phyloP scores from a whole-genome alignment of 2,888 invertebrate species.

The Camptogramma bilineatum region DNA sequence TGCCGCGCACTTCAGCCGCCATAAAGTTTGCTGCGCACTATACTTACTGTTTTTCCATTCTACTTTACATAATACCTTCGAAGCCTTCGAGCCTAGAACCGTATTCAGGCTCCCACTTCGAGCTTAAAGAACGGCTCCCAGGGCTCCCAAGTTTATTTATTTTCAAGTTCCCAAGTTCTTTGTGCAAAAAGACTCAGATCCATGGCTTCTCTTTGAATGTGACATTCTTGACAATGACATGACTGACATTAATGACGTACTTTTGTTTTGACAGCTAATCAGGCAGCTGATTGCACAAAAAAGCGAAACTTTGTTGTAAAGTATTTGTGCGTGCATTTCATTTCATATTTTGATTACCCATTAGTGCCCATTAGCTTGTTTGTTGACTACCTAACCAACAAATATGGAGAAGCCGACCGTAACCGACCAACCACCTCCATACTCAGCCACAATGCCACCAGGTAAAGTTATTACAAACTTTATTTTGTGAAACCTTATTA shows the following conservation, averaged over 20 bases:
- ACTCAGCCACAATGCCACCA: constrained; percentile 73
- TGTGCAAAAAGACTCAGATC: too few species aligned
- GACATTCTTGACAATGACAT: background rate
- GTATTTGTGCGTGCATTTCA: constrained; percentile 40
- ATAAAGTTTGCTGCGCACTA: too few species aligned
- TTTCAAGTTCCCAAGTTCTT: too few species aligned
- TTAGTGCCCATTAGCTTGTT: constrained; percentile 24
- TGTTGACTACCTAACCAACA: background rate
- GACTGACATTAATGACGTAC: background rate
- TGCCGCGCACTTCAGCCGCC: too few species aligned
- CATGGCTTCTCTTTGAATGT: background rate
- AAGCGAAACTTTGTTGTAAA: constrained; percentile 7
- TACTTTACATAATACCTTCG: too few species aligned
- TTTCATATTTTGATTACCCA: background rate
- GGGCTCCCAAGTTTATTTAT: too few species aligned
- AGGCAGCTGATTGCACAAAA: constrained; percentile 13
- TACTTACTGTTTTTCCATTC: too few species aligned
- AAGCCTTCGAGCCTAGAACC: too few species aligned
- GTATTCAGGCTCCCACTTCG: too few species aligned
- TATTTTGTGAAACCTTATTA: constrained; percentile 49
- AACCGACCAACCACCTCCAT: constrained; percentile 82
- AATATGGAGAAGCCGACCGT: constrained; percentile 74
- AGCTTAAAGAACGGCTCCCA: too few species aligned
- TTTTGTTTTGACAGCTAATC: background rate
- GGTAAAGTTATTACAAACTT: constrained; percentile 55